Conservation (phyloP, 2,113 vertebrate genomes). For the Agelaius tricolor region DNA sequence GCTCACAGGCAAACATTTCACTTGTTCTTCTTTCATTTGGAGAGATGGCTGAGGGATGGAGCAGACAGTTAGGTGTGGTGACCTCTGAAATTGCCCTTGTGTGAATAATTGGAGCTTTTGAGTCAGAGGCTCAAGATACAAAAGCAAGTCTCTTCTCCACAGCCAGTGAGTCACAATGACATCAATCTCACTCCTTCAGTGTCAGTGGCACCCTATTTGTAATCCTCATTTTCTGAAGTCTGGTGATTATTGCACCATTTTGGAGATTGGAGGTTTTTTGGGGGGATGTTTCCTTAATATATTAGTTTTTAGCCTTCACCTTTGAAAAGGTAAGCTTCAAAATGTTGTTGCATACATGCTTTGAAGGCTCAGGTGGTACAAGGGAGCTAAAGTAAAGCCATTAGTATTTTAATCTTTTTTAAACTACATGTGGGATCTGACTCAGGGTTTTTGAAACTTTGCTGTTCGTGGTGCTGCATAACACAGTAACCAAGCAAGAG, state of each 20-base stretch:
- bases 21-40: background rate
- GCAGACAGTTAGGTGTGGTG: slow-evolving; percentile 21
- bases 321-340: background rate
- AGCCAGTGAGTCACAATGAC: slow-evolving; percentile 1
- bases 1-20: background rate
- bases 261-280: fast-evolving
- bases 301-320: background rate
- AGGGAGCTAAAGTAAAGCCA: background rate
- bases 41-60: background rate
- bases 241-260: background rate
- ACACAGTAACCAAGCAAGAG: background rate
- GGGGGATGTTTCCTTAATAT: background rate
- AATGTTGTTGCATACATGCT: background rate
- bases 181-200: background rate
- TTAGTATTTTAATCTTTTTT: background rate
- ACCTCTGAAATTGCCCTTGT: background rate
- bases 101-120: background rate
- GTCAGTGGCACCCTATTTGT: background rate
- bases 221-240: background rate
- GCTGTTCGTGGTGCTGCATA: background rate
- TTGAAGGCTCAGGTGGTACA: background rate
- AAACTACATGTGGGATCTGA: background rate
- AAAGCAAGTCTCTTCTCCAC: background rate
- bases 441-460: background rate
- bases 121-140: slow-evolving; percentile 28